Conservation (phyloP, 2,888 invertebrate genomes). For the Mamestra brassicae region DNA sequence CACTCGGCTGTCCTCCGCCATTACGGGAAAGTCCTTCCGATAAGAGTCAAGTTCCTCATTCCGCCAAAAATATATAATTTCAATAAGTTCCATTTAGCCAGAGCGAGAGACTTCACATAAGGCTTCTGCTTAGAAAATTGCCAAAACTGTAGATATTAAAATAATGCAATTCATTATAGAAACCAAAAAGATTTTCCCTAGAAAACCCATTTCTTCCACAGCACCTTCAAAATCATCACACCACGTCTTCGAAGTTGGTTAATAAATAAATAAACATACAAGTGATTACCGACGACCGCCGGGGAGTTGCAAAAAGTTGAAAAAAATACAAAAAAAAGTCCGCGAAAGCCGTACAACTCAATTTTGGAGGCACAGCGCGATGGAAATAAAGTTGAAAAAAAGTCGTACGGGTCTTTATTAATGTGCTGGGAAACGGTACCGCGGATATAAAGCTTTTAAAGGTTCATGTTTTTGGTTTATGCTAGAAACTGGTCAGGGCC, state of each 20-base stretch:
- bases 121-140: background rate
- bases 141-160: no score
- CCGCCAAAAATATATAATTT: no score
- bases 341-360: conserved; percentile 89
- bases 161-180: background rate
- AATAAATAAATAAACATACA: conserved; percentile 87
- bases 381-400: conserved; percentile 85
- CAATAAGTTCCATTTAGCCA: no score
- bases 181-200: background rate
- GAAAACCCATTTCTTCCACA: conserved; percentile 6
- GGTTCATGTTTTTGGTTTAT: no score
- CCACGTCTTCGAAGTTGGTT: conserved; percentile 70
- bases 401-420: conserved; percentile 78
- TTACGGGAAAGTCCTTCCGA: no score
- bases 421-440: conserved; percentile 69
- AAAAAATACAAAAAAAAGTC: conserved; percentile 71
- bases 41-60: no score
- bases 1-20: background rate
- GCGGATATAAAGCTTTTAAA: background rate
- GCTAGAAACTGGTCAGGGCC: background rate
- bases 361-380: conserved; percentile 88
- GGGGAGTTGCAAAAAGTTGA: conserved; percentile 82
- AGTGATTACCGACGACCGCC: conserved; percentile 88
- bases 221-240: conserved; percentile 43
- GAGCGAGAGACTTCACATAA: no score